Base-by-base conservation (phyloP, 2,113 vertebrate species). In the Noturus placidus region DNA sequence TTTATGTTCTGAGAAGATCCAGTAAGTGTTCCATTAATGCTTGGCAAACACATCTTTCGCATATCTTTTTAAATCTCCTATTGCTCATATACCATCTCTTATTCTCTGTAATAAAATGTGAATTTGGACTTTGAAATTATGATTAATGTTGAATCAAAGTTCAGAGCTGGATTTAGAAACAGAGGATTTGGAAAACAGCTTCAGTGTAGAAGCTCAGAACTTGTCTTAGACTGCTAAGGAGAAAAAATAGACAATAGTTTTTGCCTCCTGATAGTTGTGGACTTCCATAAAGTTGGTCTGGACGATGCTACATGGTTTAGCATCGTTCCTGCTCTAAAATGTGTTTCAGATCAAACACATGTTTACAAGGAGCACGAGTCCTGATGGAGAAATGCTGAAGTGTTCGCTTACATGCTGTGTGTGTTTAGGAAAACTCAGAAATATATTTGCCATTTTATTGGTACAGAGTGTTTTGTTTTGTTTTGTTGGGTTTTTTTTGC, bases 381-480 rank as follows among this genome's bases (percentile, higher is more conserved):
- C 56, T 82, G 30, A 82, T 38, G 56, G 33, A 19, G 25, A 83
- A 83, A 82, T 46, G 7, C 19, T 61, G 11, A 65, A 83, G 33
- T 38, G 56, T 61, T 61, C 33, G 7, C 33, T 61, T 61, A 14
- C 79, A 27, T 61, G 33, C 56, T 82, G 56, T 82, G 79, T 61
- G 33, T 59, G 52, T 79, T 52, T 38, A 56, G 54, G 54, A 59
- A 57, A 59, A 81, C 52, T 56, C 77, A 15, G 14, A n/a, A 61
- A 61, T 61, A 82, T 82, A 82, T 82, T 82, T 82, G 56, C 20
- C 33, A 25, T 82, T 82, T 82, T 38, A 61, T 82, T 82, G 57
- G 79, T 61, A 59, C 33, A 61, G 13, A 82, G 56, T 25, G 56
- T 3, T 25, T 42, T 57, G 35, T 35, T 57, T 10, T 5, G 2